Percentiles rank a stretch among this genome's conserved stretches.
These are phyloP conservation scores for Chamaedrilus cognettii DNA, from an alignment of 2,888 invertebrate genomes.

Conservation along the genomic window DNA sequence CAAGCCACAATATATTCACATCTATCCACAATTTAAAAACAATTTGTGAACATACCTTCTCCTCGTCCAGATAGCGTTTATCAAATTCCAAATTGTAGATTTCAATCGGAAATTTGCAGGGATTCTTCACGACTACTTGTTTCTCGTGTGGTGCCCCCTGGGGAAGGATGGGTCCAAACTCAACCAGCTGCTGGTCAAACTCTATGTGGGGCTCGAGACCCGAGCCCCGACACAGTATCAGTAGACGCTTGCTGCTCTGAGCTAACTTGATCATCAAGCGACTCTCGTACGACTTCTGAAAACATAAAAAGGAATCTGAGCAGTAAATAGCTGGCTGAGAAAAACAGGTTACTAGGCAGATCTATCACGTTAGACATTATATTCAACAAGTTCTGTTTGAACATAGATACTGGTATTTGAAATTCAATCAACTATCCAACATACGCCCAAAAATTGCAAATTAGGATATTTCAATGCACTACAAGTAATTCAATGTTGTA, in stretches of 20 bases:
- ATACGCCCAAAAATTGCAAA: no score
- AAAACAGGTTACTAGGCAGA: background rate
- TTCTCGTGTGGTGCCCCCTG: conserved; percentile 67
- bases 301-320: no score
- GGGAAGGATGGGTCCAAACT: conserved; percentile 69
- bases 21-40: no score
- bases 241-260: conserved; percentile 57
- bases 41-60: no score
- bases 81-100: conserved; percentile 72
- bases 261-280: conserved; percentile 41
- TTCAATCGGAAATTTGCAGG: conserved; percentile 70
- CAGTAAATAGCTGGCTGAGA: background rate
- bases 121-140: conserved; percentile 68
- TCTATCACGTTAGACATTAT: background rate
- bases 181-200: conserved; percentile 59
- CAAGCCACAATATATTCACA: no score
- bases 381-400: no score
- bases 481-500: no score
- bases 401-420: no score
- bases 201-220: conserved; percentile 59
- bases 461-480: no score
- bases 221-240: conserved; percentile 56
- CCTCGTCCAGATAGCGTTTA: conserved; percentile 58
- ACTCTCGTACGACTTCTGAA: conserved; percentile 6
- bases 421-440: no score